Evolutionary conservation across 2,797 vertebrate genomes (phyloP).

Genomic region (Poeciliopsis presidionis): DNA sequence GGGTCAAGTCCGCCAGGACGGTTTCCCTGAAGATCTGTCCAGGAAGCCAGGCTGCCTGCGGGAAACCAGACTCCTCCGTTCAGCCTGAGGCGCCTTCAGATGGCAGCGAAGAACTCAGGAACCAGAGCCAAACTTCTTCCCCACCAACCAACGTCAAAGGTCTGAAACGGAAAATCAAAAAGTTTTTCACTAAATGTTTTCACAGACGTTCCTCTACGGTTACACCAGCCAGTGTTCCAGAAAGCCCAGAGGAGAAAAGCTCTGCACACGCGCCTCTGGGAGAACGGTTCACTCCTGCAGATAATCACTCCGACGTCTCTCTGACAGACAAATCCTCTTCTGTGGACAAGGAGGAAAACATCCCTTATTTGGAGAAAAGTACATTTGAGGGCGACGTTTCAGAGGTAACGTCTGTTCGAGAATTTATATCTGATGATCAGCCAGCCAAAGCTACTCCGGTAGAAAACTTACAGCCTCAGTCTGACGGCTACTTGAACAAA

Average conservation of each 20-base stretch:
- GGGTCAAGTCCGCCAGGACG: not conserved
- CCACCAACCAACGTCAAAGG: not conserved
- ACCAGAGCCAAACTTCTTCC: not conserved
- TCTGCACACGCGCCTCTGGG: not conserved
- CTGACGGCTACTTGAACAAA: no score
- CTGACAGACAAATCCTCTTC: not conserved
- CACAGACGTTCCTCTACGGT: not conserved
- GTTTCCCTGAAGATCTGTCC: not conserved
- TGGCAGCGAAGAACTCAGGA: not conserved
- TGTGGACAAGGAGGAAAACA: not conserved
- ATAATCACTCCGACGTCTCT: not conserved
- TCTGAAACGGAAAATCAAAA: not conserved
- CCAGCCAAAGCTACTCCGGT: not conserved
- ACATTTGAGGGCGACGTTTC: not conserved
- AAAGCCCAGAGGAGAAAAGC: not conserved
- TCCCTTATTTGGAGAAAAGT: not conserved
- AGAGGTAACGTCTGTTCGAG: not conserved
- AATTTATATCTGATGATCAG: not conserved
- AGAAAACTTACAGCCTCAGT: not conserved
- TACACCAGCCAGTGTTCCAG: not conserved
- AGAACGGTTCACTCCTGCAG: not conserved
- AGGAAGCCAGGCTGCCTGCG: not conserved
- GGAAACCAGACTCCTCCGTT: not conserved
- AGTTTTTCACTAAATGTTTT: not conserved
- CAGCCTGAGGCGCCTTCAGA: not conserved